Base-by-base conservation (phyloP, 1,140 invertebrate genomes). In the Campoletis sonorensis region DNA sequence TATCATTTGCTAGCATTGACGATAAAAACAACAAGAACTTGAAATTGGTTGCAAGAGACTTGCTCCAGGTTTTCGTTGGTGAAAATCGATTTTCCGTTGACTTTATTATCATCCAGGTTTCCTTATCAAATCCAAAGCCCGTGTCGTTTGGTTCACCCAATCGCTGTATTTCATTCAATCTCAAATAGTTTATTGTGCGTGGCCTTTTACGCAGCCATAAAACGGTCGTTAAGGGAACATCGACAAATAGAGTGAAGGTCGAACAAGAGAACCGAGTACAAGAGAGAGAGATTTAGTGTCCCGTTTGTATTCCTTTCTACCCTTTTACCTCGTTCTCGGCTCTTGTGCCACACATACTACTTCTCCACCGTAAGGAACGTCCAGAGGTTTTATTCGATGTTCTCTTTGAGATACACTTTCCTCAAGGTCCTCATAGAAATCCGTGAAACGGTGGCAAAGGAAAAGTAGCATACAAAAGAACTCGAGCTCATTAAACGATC, bases 151-250 rank as follows among this genome's bases (percentile, higher is more conserved):
- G 15, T 16, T 15, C 16, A 30, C n/a, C 61, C 73, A 77, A 77
- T 54, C 49, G 27, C 18, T 45, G 73, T 61, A 77, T 77, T 77
- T 77, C 61, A 77, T 77, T 77, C 64, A 77, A 77, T 77, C 68
- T 68, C 37, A 64, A 79, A 70, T 51, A 79, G 49, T 79, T 79
- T 70, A 79, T 70, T 79, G 49, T 49, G 21, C 78, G 78, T 51
- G 33, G 37, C 49, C 16, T 58, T 79, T 79, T 79, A 79, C 68
- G 13, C 61, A 71, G 45, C 37, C 64, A 54, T 79, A 79, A 79
- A 68, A 79, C 21, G 64, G 45, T 70, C 78, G 64, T 79, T 68
- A 79, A 79, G 26, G 49, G 40, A 58, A 18, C 54, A 64, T 77
- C 73, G 33, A 64, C 73, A 77, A 77, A 77, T 64, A 77, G 73